Conservation (phyloP, 2,113 vertebrate species). For the Phoenicopterus ruber region DNA sequence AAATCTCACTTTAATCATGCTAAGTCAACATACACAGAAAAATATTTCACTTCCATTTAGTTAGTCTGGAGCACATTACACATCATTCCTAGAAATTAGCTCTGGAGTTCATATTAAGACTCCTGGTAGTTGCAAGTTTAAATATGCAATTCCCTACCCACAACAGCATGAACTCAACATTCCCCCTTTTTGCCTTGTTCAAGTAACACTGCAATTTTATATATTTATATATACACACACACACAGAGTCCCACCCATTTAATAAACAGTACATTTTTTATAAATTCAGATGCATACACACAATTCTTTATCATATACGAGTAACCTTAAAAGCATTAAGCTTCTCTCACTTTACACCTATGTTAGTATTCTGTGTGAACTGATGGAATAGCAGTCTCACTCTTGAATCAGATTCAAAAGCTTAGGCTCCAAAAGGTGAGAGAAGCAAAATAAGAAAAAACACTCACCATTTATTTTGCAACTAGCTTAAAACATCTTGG, state of each 20-base stretch:
- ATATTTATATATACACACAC: not conserved
- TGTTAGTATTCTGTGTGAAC: not conserved
- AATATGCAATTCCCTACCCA: not conserved
- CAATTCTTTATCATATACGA: not conserved
- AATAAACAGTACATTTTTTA: not conserved
- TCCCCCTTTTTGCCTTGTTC: not conserved
- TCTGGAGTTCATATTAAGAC: not conserved
- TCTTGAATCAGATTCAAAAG: not conserved
- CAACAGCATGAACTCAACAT: not conserved
- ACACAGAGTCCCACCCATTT: not conserved
- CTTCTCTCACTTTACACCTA: not conserved
- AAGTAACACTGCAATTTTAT: not conserved
- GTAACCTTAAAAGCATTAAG: not conserved
- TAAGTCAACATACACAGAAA: not conserved
- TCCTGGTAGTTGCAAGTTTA: not conserved
- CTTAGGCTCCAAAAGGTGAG: not conserved
- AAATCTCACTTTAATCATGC: not conserved
- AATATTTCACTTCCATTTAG: not conserved
- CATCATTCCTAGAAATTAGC: not conserved
- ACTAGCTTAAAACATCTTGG: not conserved
- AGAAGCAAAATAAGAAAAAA: not conserved
- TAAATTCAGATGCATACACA: not conserved
- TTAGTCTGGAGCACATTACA: not conserved
- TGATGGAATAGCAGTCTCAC: not conserved
- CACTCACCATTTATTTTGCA: not conserved